A percentile compares a stretch with the other conserved stretches of the same genome.
Evolutionary conservation across 2,113 vertebrate genomes (phyloP).

Genomic region (Xenopus borealis): DNA sequence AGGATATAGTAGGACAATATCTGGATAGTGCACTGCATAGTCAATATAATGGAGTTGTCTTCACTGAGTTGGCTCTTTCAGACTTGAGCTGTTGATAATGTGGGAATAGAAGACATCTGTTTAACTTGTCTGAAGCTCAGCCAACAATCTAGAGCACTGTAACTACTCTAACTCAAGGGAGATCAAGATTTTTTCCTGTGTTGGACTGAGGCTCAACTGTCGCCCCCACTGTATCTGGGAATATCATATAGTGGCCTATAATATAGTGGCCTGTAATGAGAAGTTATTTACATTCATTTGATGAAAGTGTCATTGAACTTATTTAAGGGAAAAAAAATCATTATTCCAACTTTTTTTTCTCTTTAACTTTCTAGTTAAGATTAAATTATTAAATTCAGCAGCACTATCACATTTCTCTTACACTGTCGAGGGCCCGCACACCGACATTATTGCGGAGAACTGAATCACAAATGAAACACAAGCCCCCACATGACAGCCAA

Average conservation of each 20-base stretch:
- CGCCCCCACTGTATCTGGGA: conserved; percentile 19
- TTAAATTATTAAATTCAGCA: no score
- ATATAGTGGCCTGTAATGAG: conserved; percentile 1
- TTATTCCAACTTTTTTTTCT: no score
- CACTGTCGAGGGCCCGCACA: background rate
- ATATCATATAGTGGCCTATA: conserved; percentile 8
- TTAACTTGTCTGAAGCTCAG: conserved; percentile 7
- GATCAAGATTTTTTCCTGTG: conserved; percentile 29
- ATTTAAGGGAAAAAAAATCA: no score
- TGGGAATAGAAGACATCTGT: conserved; percentile 36
- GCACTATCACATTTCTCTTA: no score
- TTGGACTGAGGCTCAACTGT: conserved; percentile 19
- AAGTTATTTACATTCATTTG: conserved; percentile 9
- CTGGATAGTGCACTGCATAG: background rate
- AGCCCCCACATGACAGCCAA: background rate
- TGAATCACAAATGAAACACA: background rate
- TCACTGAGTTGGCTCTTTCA: conserved; percentile 26
- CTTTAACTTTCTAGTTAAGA: no score
- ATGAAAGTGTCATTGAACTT: conserved; percentile 13
- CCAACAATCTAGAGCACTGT: background rate
- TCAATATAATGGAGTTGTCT: conserved; percentile 5
- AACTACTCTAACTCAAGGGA: background rate
- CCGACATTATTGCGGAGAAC: background rate
- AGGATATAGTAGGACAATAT: background rate
- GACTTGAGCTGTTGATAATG: conserved; percentile 26